Percentiles rank a stretch among this genome's conserved stretches.
These are phyloP conservation scores for Drosophila watanabei DNA, from an alignment of 1,140 invertebrate genomes.

Conservation along the genomic window DNA sequence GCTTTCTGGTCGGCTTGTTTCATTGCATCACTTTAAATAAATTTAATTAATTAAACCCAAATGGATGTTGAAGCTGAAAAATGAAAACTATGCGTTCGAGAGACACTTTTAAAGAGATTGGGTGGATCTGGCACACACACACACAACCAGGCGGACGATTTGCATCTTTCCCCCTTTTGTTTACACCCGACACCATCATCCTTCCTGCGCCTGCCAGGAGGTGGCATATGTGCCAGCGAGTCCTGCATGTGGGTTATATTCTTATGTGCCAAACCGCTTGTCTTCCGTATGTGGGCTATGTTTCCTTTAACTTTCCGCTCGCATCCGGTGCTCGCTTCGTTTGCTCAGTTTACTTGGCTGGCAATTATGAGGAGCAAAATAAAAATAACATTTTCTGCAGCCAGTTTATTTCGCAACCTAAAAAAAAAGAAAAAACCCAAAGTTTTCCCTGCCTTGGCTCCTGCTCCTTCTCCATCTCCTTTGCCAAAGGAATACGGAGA, in stretches of 20 bases:
- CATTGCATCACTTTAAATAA: slow-evolving; percentile 57
- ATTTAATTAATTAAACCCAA: slow-evolving; percentile 57
- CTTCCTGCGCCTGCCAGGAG: not conserved
- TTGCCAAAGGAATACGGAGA: slow-evolving; percentile 7
- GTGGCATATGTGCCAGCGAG: slow-evolving; percentile 41
- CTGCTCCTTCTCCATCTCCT: too few relatives aligned
- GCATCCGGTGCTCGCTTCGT: slow-evolving; percentile 53
- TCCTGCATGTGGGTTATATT: slow-evolving; percentile 39
- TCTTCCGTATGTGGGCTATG: slow-evolving; percentile 72
- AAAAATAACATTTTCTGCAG: slow-evolving; percentile 78
- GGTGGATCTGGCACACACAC: slow-evolving; percentile 33
- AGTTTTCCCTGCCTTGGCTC: slow-evolving; percentile 17
- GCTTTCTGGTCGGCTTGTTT: slow-evolving; percentile 23
- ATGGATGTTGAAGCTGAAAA: slow-evolving; percentile 15
- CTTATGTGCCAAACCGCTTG: slow-evolving; percentile 76
- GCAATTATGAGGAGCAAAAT: slow-evolving; percentile 74
- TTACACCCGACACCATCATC: not conserved
- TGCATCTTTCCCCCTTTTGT: slow-evolving; percentile 32
- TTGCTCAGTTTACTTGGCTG: slow-evolving; percentile 52
- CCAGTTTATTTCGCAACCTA: slow-evolving; percentile 50
- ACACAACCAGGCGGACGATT: slow-evolving; percentile 37
- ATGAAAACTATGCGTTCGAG: slow-evolving; percentile 24
- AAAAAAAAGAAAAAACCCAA: slow-evolving; percentile 30
- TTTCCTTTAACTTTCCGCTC: slow-evolving; percentile 74
- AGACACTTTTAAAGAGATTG: slow-evolving; percentile 44